phyloP scores from a whole-genome alignment of 2,113 vertebrate genomes.

The Anoplopoma fimbria region DNA sequence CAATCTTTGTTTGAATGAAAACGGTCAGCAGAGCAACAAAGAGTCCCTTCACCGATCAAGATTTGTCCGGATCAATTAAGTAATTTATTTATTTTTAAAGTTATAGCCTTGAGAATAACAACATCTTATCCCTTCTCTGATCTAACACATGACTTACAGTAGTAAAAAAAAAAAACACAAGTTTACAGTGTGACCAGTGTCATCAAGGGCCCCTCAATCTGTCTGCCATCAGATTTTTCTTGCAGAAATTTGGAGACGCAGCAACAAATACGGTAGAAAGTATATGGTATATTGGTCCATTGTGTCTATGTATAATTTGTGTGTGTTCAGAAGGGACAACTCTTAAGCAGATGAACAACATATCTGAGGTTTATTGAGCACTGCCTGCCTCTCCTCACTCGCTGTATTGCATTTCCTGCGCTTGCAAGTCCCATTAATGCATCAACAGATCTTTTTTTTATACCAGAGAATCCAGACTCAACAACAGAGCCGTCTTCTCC shows the following conservation, averaged over 20 bases:
- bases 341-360: neutral
- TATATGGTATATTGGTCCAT: neutral
- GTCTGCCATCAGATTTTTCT: neutral
- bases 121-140: neutral
- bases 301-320: neutral
- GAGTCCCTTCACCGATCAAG: slow-evolving; percentile 34
- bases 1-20: slow-evolving; percentile 1
- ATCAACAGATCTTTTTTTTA: slow-evolving; percentile 2
- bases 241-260: neutral
- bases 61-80: neutral
- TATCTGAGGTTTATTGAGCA: slow-evolving; percentile 2
- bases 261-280: neutral
- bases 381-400: neutral
- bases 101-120: neutral
- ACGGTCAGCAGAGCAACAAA: slow-evolving; percentile 36
- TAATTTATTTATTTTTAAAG: slow-evolving; percentile 6
- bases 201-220: neutral
- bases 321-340: neutral
- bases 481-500: neutral
- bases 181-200: slow-evolving; percentile 17
- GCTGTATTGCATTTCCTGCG: slow-evolving; percentile 16
- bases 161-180: slow-evolving; percentile 19
- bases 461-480: slow-evolving; percentile 21
- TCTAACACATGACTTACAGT: slow-evolving; percentile 14
- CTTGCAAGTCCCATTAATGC: slow-evolving; percentile 17